phyloP scores from a whole-genome alignment of 2,797 vertebrate genomes.

The Podarcis siculus region DNA sequence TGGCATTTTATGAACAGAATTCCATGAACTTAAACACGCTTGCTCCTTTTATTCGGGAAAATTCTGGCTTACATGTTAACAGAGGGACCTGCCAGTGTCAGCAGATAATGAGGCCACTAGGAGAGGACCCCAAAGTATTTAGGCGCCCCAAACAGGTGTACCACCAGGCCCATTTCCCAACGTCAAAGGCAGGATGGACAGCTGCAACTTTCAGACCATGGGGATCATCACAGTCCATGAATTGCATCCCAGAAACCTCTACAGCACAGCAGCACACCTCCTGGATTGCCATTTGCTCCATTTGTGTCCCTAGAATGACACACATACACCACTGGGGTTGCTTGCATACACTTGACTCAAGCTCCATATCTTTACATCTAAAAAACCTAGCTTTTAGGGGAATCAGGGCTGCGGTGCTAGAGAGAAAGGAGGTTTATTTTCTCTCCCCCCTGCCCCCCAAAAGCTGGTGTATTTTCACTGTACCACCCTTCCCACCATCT shows the following conservation, averaged over 20 bases:
- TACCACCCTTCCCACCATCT: background rate
- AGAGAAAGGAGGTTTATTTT: too few relatives aligned
- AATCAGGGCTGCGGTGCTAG: too few relatives aligned
- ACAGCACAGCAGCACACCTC: background rate
- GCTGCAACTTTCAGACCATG: background rate
- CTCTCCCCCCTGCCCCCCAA: too few relatives aligned
- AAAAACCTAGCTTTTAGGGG: too few relatives aligned
- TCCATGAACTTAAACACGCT: conserved; percentile 1
- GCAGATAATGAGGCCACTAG: background rate
- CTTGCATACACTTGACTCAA: background rate
- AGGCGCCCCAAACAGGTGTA: background rate
- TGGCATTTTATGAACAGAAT: conserved; percentile 44
- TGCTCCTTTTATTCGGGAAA: background rate
- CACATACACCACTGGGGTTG: background rate
- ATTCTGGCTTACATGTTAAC: background rate
- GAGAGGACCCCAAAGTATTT: background rate
- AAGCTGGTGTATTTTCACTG: background rate
- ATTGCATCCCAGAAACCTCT: background rate
- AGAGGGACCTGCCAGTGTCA: background rate
- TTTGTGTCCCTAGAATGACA: background rate
- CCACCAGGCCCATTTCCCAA: too few relatives aligned
- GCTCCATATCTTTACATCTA: too few relatives aligned
- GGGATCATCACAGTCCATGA: background rate
- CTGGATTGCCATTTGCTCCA: background rate
- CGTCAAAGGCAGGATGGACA: background rate